Evolutionary conservation across 1,140 invertebrate genomes (phyloP), one percentile per base, ranked within the genome.

Genomic region (Thalassaphorura encarpata): DNA sequence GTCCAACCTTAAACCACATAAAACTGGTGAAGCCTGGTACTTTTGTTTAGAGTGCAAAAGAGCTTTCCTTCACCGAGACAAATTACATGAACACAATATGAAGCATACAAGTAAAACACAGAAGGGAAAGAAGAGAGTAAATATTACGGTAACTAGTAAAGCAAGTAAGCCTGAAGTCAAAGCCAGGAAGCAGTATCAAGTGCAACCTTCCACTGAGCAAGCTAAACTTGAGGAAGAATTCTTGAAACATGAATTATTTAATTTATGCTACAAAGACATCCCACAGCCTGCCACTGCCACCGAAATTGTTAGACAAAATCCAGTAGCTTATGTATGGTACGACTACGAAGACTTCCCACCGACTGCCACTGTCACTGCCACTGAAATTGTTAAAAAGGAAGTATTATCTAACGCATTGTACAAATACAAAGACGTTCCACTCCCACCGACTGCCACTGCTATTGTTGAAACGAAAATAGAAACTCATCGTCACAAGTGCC

Each of bases 1-100:
- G 48, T 26, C 48, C 5, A 26, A 21, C 5, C 23, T 51, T 5
- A 11, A 36, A 36, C 6, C 21, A 18, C 48, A 51, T 36, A 8
- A 19, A 15, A 51, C 48, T 8, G 48, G 48, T 8, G 48, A 51
- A 39, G 16, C 5, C 8, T 51, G 48, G 48, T 51, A 16, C 48
- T 51, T 51, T 27, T 51, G 48, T 23, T 19, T 33, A 21, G 16
- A 4, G 4, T 51, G 48, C 21, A 29, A 29, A 33, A 36, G 28
- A 11, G 33, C 33, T 36, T 36, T 11, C 33, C 33, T 36, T n/a
- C 11, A 11, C 33, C 33, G 33, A 11, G 33, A 36, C 11, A 36
- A 36, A 36, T 11, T 36, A n/a, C 11, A 11, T 11, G 33, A 11
- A n/a, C 33, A 36, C 33, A 36, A 36, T 11, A n/a, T 11, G n/a